A percentile compares a stretch with the other conserved stretches of the same genome.
These are phyloP conservation scores for Amblyornis subalaris DNA, from an alignment of 2,113 vertebrate species.

Conservation along the genomic window DNA sequence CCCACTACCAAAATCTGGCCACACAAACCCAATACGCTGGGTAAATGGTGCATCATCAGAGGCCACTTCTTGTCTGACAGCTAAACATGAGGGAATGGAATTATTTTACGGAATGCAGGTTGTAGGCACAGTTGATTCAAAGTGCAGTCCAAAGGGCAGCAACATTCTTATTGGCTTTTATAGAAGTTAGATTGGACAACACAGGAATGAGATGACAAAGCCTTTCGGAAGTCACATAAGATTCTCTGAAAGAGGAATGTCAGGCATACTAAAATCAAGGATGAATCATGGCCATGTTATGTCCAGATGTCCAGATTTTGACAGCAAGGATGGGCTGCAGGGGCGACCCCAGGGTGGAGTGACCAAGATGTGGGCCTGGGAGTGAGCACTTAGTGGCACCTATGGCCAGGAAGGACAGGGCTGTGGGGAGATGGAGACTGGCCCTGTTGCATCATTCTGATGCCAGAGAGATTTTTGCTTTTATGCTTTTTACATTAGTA, in stretches of 20 bases:
- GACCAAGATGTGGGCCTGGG: no score
- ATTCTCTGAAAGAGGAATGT: neutral
- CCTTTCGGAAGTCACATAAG: neutral
- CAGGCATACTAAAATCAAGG: neutral
- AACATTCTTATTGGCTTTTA: neutral
- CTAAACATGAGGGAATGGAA: neutral
- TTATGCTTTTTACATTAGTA: no score
- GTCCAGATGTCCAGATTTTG: no score
- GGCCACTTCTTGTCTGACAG: neutral
- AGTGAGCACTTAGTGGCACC: fast-evolving
- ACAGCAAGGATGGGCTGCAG: neutral
- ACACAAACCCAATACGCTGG: neutral
- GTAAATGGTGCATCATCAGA: neutral
- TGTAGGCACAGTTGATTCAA: neutral
- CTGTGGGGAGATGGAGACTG: fast-evolving
- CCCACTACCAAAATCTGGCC: neutral
- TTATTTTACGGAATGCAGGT: neutral
- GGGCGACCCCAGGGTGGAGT: no score
- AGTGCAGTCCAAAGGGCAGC: neutral
- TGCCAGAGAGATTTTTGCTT: no score
- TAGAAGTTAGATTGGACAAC: neutral
- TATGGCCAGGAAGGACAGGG: no score
- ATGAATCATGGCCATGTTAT: fast-evolving
- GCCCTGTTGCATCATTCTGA: neutral
- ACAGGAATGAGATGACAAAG: neutral